These are phyloP conservation scores for Anthopleura xanthogrammica DNA, from an alignment of 92 coral and sea anemone species.

Conservation along the genomic window DNA sequence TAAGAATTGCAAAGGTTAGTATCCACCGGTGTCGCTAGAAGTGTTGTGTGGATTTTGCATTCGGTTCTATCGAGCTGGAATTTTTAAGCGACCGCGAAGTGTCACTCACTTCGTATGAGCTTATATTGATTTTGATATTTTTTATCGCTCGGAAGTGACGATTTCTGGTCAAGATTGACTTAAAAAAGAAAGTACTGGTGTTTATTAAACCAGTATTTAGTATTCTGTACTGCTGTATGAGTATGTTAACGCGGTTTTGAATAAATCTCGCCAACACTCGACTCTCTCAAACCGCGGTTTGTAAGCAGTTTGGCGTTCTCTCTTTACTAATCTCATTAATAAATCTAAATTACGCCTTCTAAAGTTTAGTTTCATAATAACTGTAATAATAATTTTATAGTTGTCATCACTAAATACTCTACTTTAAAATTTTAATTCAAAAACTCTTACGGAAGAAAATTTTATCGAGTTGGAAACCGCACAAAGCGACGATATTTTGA, in stretches of 20 bases:
- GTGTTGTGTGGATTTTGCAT: constrained; percentile 15
- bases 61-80: constrained; percentile 16
- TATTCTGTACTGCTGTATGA: background rate
- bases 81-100: constrained; percentile 7
- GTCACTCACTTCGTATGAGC: constrained; percentile 15
- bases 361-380: constrained; percentile 9
- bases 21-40: background rate
- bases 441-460: background rate
- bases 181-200: background rate
- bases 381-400: background rate
- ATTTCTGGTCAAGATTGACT: constrained; percentile 8
- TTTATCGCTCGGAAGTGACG: constrained; percentile 17
- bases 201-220: background rate
- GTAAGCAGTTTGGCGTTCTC: constrained; percentile 5
- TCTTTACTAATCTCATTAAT: constrained; percentile 17
- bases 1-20: constrained; percentile 95
- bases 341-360: constrained; percentile 19
- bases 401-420: background rate
- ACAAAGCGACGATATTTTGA: background rate
- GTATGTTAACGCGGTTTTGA: background rate
- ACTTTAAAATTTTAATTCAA: background rate
- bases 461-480: background rate
- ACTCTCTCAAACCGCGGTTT: background rate
- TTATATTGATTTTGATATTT: constrained; percentile 21
- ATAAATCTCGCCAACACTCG: constrained; percentile 2